These are phyloP conservation scores for Tricholaema leucomelas DNA, from an alignment of 2,113 vertebrate genomes.

Conservation along the genomic window DNA sequence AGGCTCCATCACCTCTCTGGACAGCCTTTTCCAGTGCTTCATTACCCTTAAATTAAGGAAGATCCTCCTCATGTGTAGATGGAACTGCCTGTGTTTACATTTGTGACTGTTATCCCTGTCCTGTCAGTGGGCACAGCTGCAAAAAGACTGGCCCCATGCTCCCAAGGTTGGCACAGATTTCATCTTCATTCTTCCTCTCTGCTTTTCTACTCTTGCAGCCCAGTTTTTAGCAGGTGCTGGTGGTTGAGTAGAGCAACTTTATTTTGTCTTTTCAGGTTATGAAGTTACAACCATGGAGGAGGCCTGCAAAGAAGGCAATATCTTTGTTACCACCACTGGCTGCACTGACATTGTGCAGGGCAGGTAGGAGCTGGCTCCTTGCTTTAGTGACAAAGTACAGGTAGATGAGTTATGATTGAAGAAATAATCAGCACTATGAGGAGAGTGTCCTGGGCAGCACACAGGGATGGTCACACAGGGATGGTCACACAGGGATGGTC, in stretches of 20 bases:
- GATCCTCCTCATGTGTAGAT: too few species aligned
- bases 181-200: background rate
- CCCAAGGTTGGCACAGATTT: background rate
- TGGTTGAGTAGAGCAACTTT: background rate
- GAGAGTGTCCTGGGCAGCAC: background rate
- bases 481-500: too few species aligned
- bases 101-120: too few species aligned
- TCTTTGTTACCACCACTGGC: conserved; percentile 97
- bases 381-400: background rate
- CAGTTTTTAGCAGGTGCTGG: background rate
- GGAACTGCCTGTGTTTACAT: too few species aligned
- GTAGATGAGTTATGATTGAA: background rate
- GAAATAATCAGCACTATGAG: background rate
- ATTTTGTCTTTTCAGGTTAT: conserved; percentile 79
- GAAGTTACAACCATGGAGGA: conserved; percentile 99
- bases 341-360: conserved; percentile 92
- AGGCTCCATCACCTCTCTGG: too few species aligned
- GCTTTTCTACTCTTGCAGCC: background rate
- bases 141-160: background rate
- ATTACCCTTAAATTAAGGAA: too few species aligned
- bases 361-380: conserved; percentile 73
- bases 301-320: conserved; percentile 93
- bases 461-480: background rate
- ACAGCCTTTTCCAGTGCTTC: too few species aligned
- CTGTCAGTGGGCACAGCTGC: too few species aligned